Conservation (phyloP, 35 echinoderm and acorn worm genomes). For the Lytechinus pictus region DNA sequence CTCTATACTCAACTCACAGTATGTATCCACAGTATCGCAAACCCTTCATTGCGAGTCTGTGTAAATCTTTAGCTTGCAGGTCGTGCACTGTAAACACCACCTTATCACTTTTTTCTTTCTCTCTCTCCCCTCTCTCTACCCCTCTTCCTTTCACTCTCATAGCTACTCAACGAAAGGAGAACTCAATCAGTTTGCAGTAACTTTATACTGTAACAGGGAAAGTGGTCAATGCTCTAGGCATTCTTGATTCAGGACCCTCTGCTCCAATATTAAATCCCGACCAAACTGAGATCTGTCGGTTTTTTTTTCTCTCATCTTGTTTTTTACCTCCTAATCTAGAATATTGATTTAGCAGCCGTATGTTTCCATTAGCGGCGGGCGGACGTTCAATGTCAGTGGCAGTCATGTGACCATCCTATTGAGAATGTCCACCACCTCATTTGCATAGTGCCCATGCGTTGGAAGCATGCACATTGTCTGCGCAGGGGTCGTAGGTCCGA, state of each 20-base stretch:
- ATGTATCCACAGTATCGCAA: constrained; percentile 14
- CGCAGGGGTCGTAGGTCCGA: constrained; percentile 37
- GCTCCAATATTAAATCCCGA: constrained; percentile 1
- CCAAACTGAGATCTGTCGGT: not conserved
- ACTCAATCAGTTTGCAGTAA: not conserved
- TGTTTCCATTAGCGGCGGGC: constrained; percentile 27
- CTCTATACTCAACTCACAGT: not conserved
- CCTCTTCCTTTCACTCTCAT: not conserved
- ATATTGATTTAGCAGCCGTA: constrained; percentile 26
- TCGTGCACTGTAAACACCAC: constrained; percentile 37
- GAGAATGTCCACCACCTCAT: constrained; percentile 55
- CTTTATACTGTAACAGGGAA: constrained; percentile 11
- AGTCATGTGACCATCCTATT: constrained; percentile 51
- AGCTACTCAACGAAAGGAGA: constrained; percentile 5
- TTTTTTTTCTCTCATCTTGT: not conserved
- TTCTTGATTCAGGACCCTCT: constrained; percentile 10
- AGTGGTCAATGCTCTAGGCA: constrained; percentile 9
- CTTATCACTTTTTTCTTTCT: constrained; percentile 21
- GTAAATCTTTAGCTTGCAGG: constrained; percentile 36
- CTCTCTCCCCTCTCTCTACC: not conserved
- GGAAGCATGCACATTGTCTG: constrained; percentile 37
- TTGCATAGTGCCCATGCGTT: constrained; percentile 42
- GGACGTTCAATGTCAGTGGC: constrained; percentile 43
- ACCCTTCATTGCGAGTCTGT: constrained; percentile 4
- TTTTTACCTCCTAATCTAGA: constrained; percentile 5